Conservation (phyloP, 2,113 vertebrate species). For the Haplotaxodon microlepis region DNA sequence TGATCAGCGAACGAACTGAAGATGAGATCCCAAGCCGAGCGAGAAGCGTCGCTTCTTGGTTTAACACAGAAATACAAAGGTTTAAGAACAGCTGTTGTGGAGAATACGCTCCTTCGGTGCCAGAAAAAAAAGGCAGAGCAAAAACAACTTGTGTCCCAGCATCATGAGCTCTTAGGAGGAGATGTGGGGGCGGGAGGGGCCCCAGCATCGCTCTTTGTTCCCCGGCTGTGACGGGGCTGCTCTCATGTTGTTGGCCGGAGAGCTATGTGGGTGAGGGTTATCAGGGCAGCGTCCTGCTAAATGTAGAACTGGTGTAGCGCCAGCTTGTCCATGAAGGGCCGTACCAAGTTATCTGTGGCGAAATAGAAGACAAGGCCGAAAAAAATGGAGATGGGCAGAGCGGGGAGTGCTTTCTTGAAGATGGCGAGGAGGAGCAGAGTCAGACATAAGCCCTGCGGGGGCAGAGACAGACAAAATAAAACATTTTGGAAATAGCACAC, state of each 20-base stretch:
- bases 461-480: neutral
- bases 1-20: neutral
- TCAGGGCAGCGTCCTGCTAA: constrained; percentile 66
- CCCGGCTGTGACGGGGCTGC: constrained; percentile 11
- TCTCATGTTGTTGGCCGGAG: constrained; percentile 22
- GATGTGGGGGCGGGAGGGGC: neutral
- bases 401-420: constrained; percentile 97
- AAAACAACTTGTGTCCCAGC: constrained; percentile 43
- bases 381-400: constrained; percentile 96
- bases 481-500: neutral
- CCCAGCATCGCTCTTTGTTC: constrained; percentile 1
- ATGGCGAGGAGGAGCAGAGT: constrained; percentile 95
- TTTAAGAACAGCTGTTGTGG: neutral
- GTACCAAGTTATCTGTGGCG: constrained; percentile 94
- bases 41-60: constrained; percentile 9
- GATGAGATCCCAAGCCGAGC: neutral
- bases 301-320: constrained; percentile 98
- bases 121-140: constrained; percentile 34
- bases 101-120: neutral
- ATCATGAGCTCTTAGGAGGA: constrained; percentile 18
- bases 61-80: constrained; percentile 20
- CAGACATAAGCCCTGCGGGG: constrained; percentile 90
- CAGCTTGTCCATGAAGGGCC: constrained; percentile 94
- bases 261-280: constrained; percentile 13
- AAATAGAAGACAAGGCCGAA: constrained; percentile 99